phyloP scores from a whole-genome alignment of 2,113 vertebrate species.

The Ovibos moschatus region DNA sequence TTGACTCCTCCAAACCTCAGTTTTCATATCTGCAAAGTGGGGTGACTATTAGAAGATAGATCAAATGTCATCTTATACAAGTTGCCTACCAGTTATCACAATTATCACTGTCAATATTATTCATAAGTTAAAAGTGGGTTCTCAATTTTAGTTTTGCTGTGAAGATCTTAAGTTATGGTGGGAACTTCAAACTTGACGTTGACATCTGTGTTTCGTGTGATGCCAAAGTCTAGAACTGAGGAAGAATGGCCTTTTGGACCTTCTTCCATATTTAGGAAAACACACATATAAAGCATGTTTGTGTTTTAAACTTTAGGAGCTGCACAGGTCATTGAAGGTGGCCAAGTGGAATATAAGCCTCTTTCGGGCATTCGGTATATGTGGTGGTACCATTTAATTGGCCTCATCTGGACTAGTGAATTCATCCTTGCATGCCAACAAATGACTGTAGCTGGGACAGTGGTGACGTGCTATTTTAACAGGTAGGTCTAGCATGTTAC shows the following conservation, averaged over 20 bases:
- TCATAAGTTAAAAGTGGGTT: background rate
- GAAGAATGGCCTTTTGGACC: background rate
- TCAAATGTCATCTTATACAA: background rate
- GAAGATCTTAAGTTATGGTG: background rate
- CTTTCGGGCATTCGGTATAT: conserved; percentile 80
- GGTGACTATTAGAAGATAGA: background rate
- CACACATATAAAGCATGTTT: background rate
- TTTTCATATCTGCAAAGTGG: background rate
- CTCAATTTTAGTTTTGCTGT: background rate
- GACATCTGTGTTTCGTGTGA: background rate
- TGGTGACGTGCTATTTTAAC: conserved; percentile 83
- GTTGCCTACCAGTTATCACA: background rate
- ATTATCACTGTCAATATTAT: background rate
- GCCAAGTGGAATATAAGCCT: conserved; percentile 82
- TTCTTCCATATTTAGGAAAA: background rate
- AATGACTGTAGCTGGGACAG: conserved; percentile 80
- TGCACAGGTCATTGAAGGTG: conserved; percentile 72
- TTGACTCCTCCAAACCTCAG: background rate
- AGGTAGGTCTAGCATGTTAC: conserved; percentile 75
- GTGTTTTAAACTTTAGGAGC: conserved; percentile 77
- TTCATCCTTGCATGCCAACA: conserved; percentile 86
- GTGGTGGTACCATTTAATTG: conserved; percentile 87
- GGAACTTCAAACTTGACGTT: background rate
- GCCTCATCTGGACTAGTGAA: conserved; percentile 86
- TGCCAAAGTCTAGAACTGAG: background rate